Base-by-base conservation (phyloP, 2,888 invertebrate species). In the Ditula angustiorana region DNA sequence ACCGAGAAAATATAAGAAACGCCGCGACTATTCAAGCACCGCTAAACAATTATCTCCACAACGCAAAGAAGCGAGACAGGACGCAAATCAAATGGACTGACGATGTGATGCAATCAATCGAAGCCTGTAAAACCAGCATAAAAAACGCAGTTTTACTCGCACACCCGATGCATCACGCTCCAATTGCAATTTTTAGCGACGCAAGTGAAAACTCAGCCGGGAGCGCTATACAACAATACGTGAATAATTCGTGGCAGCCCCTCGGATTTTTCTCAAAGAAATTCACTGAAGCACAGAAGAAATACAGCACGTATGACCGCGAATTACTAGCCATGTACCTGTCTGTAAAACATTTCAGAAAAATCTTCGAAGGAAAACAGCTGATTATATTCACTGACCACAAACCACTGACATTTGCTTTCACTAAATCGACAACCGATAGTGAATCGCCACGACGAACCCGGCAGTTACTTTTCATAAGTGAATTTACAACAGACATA, bases 181-280 rank as follows among this genome's bases (percentile, higher is more conserved):
- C 62, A 5, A 28, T 81, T n/a, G 64, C 75, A 11, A n/a, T 69
- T 1, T 62, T 64, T 62, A 35, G 55, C 7, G 70, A 70, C 24
- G 81, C 82, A 4, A 82, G 82, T 0, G 74, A 79, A 28, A 59
- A 46, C 4, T 75, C 79, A 4, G 71, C 78, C 5, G 84, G 81
- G 2, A 80, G 78, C 4, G 75, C 73, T 0, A 30, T 85, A 10
- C 76, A 84, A 66, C 81, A 84, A 69, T 35, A 62, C 2, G 59
- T 67, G 49, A 5, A 69, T 70, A 67, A 46, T 2, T 10, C 5
- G 5, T 68, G 66, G 60, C 11, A 61, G 35, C 67, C 67, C 7
- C 8, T 59, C 3, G 58, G 63, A 4, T 63, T 79, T 16, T 67
- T 65, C 41, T 69, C 66, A 0, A 58, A 56, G 19, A 49, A 52